Evolutionary conservation across 1,140 invertebrate species (phyloP).

Genomic region (Drosophila sp.): DNA sequence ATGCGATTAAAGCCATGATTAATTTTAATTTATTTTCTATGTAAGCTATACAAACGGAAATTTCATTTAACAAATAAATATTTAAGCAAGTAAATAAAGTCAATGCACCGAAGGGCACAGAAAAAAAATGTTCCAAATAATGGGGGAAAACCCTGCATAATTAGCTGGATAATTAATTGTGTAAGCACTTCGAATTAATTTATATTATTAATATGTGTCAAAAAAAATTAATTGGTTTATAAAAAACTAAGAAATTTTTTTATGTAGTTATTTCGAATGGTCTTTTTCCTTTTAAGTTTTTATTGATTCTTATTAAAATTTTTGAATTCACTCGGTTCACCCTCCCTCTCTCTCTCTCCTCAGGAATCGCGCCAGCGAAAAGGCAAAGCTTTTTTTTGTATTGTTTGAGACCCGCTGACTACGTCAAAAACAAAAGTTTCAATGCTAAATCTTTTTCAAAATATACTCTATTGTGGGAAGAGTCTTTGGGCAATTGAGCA

Average conservation of each 20-base stretch:
- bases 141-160: constrained; percentile 30
- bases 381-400: constrained; percentile 46
- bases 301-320: constrained; percentile 27
- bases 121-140: constrained; percentile 19
- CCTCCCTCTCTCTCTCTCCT: neutral
- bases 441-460: constrained; percentile 14
- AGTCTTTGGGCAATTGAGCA: too few species aligned
- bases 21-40: constrained; percentile 69
- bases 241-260: constrained; percentile 22
- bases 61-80: constrained; percentile 42
- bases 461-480: constrained; percentile 1
- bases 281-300: constrained; percentile 19
- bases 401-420: constrained; percentile 21
- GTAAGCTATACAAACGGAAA: constrained; percentile 44
- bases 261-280: neutral
- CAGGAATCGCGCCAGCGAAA: neutral
- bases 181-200: constrained; percentile 41
- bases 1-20: constrained; percentile 77
- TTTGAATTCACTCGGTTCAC: neutral
- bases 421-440: constrained; percentile 38
- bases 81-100: constrained; percentile 50
- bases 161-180: constrained; percentile 51
- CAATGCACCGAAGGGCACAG: constrained; percentile 3
- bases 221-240: constrained; percentile 2
- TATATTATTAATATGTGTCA: neutral